Base-by-base conservation (phyloP, 2,797 vertebrate species). In the Huso huso region DNA sequence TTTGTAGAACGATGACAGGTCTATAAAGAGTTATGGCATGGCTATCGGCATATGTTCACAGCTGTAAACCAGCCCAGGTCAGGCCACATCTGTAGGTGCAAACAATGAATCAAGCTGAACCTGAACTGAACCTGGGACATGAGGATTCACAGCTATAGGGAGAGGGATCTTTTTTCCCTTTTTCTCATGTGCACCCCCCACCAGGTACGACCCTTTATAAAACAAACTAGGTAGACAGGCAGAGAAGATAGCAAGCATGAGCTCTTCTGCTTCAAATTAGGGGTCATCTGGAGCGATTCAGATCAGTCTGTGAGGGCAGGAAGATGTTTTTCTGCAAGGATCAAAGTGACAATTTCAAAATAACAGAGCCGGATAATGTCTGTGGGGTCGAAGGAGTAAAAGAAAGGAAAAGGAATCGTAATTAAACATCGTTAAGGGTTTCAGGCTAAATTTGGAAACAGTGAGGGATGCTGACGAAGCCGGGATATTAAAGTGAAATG, bases 21-120 rank as follows among this genome's bases (percentile, higher is more conserved):
- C 23, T 37, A 37, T 37, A 37, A 37, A 37, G 23, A 37, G 23
- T 37, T 37, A 37, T 4, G 4, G 23, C 23, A 37, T 37, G 23
- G 23, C 23, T 37, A 37, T 37, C 23, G 23, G 23, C 23, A 37
- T 2, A 37, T 37, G 23, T 37, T 37, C 23, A 37, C 23, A 37
- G 4, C 23, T 37, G 23, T 37, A 37, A 37, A 37, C 23, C 23
- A 37, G 23, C 23, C 23, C 23, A 50, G 62, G 65, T 62, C 67
- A 66, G 62, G 65, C 63, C 67, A 66, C 52, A 67, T 74, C 70
- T 69, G 51, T 50, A 68, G 66, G 58, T 61, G 18, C 9, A 13
- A 48, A 63, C 61, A 23, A 50, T 51, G 50, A 59, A 6, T 69
- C 65, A 49, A 37, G 67, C 15, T 62, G 66, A 23, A 51, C 67